Conservation (phyloP, 2,797 vertebrate genomes). For the Cacajao melanocephalus region DNA sequence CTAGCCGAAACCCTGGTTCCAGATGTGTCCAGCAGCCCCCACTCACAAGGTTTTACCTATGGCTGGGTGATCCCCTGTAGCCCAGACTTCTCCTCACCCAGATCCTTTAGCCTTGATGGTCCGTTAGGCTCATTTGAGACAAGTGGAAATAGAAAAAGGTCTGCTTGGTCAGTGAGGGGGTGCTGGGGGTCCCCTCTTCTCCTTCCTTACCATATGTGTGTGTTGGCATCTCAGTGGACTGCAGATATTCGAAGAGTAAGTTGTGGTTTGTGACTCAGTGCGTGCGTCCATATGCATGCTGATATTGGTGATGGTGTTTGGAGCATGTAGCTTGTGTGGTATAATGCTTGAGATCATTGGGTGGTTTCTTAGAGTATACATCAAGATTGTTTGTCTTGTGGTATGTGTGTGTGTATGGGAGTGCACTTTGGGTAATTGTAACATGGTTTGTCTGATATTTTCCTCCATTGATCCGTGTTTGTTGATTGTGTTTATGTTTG, state of each 20-base stretch:
- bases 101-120: not conserved
- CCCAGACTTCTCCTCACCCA: not conserved
- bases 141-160: not conserved
- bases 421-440: not conserved
- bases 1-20: not conserved
- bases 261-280: not conserved
- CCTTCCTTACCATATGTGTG: not conserved
- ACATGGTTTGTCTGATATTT: not conserved
- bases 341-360: not conserved
- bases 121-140: not conserved
- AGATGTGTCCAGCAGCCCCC: not conserved
- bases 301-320: not conserved
- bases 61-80: not conserved
- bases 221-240: not conserved
- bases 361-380: not conserved
- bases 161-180: not conserved
- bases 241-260: not conserved
- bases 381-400: not conserved
- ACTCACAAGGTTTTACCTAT: not conserved
- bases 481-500: not conserved
- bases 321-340: not conserved
- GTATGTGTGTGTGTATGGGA: not conserved
- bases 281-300: fast-evolving
- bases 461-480: not conserved
- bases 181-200: not conserved